A percentile compares a stretch with the other conserved stretches of the same genome.
Evolutionary conservation across 2,113 vertebrate genomes (phyloP).

Genomic region (Scolopax mira): DNA sequence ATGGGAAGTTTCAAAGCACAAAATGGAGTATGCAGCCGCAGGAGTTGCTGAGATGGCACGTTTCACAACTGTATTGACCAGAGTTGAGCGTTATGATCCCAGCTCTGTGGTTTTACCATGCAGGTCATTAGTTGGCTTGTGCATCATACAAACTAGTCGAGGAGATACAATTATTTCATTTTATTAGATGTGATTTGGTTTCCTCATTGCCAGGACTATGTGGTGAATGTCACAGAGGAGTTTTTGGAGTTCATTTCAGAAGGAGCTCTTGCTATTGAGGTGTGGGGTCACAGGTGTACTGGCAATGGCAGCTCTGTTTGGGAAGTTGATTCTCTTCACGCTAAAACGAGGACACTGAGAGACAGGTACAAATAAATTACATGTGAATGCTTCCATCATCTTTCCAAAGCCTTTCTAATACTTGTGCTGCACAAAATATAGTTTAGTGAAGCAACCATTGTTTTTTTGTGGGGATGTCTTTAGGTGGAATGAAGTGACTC

Average conservation of each 20-base stretch:
- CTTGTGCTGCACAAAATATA: background rate
- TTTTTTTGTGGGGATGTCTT: background rate
- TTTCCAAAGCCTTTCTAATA: background rate
- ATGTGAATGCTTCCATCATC: background rate
- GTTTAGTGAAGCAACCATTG: background rate
- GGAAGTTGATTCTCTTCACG: constrained; percentile 90
- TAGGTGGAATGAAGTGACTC: constrained; percentile 97
- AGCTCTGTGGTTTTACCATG: background rate
- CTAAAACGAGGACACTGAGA: constrained; percentile 88
- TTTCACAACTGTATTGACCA: background rate
- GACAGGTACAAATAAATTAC: constrained; percentile 81
- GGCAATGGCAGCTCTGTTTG: constrained; percentile 88
- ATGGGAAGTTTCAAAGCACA: background rate
- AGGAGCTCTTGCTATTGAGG: constrained; percentile 94
- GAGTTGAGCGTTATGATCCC: background rate
- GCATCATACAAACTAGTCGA: background rate
- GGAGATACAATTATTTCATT: background rate
- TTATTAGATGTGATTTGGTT: background rate
- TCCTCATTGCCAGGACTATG: constrained; percentile 81
- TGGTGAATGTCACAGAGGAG: constrained; percentile 92
- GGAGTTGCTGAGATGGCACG: background rate
- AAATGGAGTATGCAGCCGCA: background rate
- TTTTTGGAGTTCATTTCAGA: constrained; percentile 98
- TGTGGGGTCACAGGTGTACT: constrained; percentile 96
- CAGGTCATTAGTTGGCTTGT: background rate